Conservation (phyloP, 2,797 vertebrate species). For the Bradypodion ventrale region DNA sequence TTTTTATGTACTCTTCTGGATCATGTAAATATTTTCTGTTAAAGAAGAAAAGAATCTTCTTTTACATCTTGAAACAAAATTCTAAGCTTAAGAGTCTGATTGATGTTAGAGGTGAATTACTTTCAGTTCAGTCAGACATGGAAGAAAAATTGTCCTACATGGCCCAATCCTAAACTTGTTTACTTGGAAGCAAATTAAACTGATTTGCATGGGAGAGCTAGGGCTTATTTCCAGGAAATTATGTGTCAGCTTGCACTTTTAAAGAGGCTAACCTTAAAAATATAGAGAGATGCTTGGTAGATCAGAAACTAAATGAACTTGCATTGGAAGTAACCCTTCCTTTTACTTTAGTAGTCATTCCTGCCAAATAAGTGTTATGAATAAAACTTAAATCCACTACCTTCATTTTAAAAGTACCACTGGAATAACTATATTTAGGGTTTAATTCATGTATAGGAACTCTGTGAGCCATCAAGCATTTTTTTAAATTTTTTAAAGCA, state of each 20-base stretch:
- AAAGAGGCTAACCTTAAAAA: neutral
- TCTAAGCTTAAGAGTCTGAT: neutral
- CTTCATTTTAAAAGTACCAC: neutral
- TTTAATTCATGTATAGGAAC: neutral
- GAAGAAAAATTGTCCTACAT: neutral
- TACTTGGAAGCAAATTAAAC: conserved; percentile 19
- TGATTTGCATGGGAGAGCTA: neutral
- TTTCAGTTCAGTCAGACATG: neutral
- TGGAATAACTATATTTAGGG: neutral
- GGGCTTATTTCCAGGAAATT: neutral
- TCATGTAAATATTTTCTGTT: no score
- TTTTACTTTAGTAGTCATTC: neutral
- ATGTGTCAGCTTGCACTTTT: neutral
- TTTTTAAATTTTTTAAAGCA: no score
- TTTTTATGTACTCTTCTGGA: no score
- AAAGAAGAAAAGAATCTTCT: neutral
- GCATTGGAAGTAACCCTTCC: neutral
- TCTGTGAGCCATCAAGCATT: neutral
- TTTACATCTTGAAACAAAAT: neutral
- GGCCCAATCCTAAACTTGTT: neutral
- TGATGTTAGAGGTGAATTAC: neutral
- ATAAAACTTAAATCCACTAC: neutral
- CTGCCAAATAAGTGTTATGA: neutral
- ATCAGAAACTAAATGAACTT: neutral
- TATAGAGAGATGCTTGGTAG: no score